Evolutionary conservation across 2,797 vertebrate species (phyloP).

Genomic region (Syncerus caffer): DNA sequence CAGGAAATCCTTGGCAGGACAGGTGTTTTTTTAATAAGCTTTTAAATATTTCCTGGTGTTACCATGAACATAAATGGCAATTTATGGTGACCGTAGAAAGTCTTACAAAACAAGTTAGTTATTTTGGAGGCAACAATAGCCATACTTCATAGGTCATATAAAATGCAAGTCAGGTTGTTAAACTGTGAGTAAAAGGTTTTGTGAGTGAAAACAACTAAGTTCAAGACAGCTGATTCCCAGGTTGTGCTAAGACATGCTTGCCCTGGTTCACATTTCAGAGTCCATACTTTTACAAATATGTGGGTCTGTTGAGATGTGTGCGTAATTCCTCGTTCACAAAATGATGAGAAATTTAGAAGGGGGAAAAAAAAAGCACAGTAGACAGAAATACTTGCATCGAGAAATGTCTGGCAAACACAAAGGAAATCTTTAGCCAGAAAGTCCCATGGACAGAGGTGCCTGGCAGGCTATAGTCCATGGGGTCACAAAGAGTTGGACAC

Average conservation of each 20-base stretch:
- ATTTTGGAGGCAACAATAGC: background rate
- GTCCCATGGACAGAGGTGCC: background rate
- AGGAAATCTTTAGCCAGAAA: slow-evolving; percentile 22
- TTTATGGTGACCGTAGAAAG: background rate
- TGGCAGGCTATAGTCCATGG: background rate
- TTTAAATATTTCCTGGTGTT: background rate
- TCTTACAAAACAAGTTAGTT: background rate
- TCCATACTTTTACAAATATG: background rate
- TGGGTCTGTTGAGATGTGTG: background rate
- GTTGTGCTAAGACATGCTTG: background rate
- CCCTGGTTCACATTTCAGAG: background rate
- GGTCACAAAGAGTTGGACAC: background rate
- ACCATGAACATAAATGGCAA: background rate
- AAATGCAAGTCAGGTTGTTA: background rate
- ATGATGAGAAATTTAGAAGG: background rate
- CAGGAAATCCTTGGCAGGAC: background rate
- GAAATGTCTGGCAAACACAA: slow-evolving; percentile 41
- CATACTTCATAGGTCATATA: background rate
- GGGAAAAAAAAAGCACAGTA: background rate
- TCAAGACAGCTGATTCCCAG: background rate
- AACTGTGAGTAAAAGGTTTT: background rate
- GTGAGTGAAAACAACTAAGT: background rate
- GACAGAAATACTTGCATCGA: background rate
- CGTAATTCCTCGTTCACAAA: background rate
- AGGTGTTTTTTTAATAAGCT: background rate